phyloP scores from a whole-genome alignment of 2,888 invertebrate species.

The Hypolimnas misippus region DNA sequence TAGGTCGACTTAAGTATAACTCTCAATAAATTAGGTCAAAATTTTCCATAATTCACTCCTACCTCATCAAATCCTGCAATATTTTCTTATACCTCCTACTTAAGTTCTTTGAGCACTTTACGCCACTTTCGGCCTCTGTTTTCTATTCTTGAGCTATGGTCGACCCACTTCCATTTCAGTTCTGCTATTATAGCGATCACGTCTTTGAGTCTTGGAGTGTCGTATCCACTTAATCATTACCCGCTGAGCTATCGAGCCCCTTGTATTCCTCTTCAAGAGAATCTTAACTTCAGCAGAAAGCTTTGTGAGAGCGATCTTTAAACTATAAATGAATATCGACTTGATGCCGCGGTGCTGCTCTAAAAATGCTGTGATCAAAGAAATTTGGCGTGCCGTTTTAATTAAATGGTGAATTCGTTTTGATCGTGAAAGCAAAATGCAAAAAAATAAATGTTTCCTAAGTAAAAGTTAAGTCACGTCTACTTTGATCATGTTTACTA shows the following conservation, averaged over 20 bases:
- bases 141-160: neutral
- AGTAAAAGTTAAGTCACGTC: too few relatives aligned
- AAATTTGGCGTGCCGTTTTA: too few relatives aligned
- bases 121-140: neutral
- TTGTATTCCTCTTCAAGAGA: neutral
- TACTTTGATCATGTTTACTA: too few relatives aligned
- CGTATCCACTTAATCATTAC: neutral
- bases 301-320: neutral
- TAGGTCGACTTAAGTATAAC: too few relatives aligned
- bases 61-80: neutral
- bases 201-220: neutral
- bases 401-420: too few relatives aligned
- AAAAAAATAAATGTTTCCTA: too few relatives aligned
- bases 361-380: too few relatives aligned
- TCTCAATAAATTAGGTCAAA: too few relatives aligned
- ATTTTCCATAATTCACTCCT: neutral
- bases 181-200: neutral
- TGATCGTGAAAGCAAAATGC: too few relatives aligned
- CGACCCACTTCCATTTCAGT: slow-evolving; percentile 5
- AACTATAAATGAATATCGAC: slow-evolving; percentile 1
- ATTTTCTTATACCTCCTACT: neutral
- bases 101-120: neutral
- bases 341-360: too few relatives aligned
- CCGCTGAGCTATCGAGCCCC: neutral
- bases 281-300: neutral